Base-by-base conservation (phyloP, 1,140 invertebrate genomes). In the Meloidogyne hapla region DNA sequence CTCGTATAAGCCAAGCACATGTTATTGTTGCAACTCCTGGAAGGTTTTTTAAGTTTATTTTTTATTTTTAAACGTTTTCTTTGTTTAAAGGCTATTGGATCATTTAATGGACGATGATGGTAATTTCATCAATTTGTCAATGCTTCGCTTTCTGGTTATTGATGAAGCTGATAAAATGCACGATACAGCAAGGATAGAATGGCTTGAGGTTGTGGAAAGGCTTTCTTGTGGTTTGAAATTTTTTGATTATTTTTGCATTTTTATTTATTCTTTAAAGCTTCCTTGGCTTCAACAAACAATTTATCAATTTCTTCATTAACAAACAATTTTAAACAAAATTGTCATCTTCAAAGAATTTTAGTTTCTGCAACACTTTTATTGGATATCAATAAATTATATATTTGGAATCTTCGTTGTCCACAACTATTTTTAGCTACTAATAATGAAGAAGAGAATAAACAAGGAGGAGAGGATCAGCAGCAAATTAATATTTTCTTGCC, bases 341-440 rank as follows among this genome's bases (percentile, higher is more conserved):
- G 63, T 18, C 68, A 69, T 69, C 91, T 94, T 2, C 95, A 98
- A 77, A 98, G 97, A 88, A 88, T 98, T 8, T 88, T 98, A 12
- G 96, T 97, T 85, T 98, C 95, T 13, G 96, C 96, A 8, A 98
- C 96, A 3, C 79, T 80, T 67, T 94, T 94, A 0, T 93, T 95
- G 85, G 94, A 98, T 90, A 94, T 95, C 9, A 94, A 98, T 88
- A 93, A 94, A 86, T 89, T 99, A 28, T 91, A 94, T 81, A 91
- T 92, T 75, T 90, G 97, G 77, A 91, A 92, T 18, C 89, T 99
- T 0, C 96, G 94, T 86, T 92, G 94, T 86, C 96, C 96, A 0
- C 93, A 92, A 87, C 88, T 98, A 1, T 97, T 96, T 83, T 93
- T 93, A 45, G 92, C 93, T 0, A 76, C 74, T 25, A 64, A 75